Base-by-base conservation (phyloP, 2,888 invertebrate genomes). In the Lamellibrachia columna region DNA sequence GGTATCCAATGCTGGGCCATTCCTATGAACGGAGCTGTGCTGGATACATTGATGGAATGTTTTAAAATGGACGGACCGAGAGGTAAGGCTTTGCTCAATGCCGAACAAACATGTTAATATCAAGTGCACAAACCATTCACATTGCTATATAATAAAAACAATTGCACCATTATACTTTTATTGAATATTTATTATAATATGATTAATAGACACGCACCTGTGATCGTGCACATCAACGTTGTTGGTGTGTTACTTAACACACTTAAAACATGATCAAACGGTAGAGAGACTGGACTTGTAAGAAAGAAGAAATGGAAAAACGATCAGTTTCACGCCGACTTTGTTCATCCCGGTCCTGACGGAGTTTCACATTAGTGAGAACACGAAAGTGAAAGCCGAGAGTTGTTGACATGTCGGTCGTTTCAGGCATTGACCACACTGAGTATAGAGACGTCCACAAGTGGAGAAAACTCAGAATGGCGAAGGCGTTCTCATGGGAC, bases 381-480 rank as follows among this genome's bases (percentile, higher is more conserved):
- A 9, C 22, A 75, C 22, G 22, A 75, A 11, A 75, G 3, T 15
- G 15, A 55, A 55, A 55, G 55, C 9, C 3, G 8, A 55, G 9
- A 91, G 22, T n/a, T 8, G n/a, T 40, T 9, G 91, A 91, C 91
- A 53, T 91, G 7, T 40, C 60, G 9, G 90, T 40, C 8, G 40
- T 90, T 92, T 4, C 40, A 92, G 92, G 92, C 7, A 92, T 92
- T 53, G 91, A 91, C 2, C 91, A 92, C 28, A 40, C 60, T 15
- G 15, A 58, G 40, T 92, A 92, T 53, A 22, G 52, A 28, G 92
- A 60, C 52, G 55, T 92, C 22, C 92, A 91, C 55, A 58, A 52
- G 58, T 92, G 92, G 92, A 90, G 92, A n/a, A 52, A 15, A 40
- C 40, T 40, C 40, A 40, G 40, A 40, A 40, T 40, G 40, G 40